A percentile compares a stretch with the other conserved stretches of the same genome.
These are phyloP conservation scores for Hylaea fasciaria DNA, from an alignment of 2,888 invertebrate genomes.

Conservation along the genomic window DNA sequence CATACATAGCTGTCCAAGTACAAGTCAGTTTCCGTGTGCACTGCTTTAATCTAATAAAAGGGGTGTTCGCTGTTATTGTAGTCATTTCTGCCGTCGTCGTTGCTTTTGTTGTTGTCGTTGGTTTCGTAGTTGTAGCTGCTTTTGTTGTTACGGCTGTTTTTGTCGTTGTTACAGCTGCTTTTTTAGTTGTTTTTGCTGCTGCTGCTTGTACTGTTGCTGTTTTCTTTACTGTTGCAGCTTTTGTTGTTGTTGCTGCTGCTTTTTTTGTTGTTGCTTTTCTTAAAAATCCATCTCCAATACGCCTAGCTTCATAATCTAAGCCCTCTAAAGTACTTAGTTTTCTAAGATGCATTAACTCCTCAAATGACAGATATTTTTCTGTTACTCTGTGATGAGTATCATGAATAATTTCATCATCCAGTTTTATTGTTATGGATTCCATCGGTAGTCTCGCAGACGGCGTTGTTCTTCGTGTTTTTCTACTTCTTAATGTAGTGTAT, in stretches of 20 bases:
- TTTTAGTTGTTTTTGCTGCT: neutral
- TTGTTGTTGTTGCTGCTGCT: neutral
- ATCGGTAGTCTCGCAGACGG: conserved; percentile 40
- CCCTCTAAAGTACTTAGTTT: conserved; percentile 56
- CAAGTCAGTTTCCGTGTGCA: conserved; percentile 77
- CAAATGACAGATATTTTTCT: conserved; percentile 78
- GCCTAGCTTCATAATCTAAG: conserved; percentile 51
- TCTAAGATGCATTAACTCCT: conserved; percentile 74
- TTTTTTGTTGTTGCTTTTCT: conserved; percentile 21
- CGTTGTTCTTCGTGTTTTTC: conserved; percentile 44
- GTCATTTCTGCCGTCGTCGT: conserved; percentile 16
- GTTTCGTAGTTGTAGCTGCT: conserved; percentile 14
- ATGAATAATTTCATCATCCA: conserved; percentile 42
- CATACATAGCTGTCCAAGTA: conserved; percentile 70
- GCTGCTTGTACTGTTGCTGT: conserved; percentile 12
- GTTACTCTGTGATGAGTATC: conserved; percentile 50
- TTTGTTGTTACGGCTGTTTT: conserved; percentile 11
- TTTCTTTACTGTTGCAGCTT: neutral
- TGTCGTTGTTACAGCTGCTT: neutral
- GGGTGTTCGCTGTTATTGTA: conserved; percentile 63
- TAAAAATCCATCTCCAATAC: conserved; percentile 38
- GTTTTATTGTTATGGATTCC: conserved; percentile 68
- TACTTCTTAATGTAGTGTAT: conserved; percentile 67
- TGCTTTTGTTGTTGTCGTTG: conserved; percentile 7
- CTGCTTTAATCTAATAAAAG: conserved; percentile 62